Percentiles rank a stretch among this genome's conserved stretches.
Conservation (phyloP, 1,140 invertebrate species). For the Drosophila ironensis region DNA sequence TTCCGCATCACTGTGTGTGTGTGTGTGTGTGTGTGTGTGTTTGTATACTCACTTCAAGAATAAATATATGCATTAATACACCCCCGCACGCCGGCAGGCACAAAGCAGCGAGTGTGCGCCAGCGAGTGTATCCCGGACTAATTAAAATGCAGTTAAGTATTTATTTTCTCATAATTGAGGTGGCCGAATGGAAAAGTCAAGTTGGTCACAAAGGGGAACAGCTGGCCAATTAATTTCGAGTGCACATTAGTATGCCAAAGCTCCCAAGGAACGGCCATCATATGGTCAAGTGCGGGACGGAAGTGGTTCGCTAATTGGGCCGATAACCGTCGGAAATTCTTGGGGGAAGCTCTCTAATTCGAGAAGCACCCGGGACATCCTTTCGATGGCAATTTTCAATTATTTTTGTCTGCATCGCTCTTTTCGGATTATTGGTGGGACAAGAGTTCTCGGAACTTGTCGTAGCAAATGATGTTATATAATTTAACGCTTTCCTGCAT, state of each 20-base stretch:
- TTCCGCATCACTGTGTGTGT: too few species aligned
- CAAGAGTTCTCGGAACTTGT: too few species aligned
- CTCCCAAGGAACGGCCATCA: not conserved
- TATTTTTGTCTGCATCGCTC: too few species aligned
- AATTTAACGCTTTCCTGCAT: conserved; percentile 15
- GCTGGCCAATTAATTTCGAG: conserved; percentile 46
- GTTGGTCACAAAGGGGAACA: conserved; percentile 31
- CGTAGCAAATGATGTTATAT: too few species aligned
- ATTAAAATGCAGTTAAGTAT: conserved; percentile 65
- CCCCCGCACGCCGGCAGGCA: too few species aligned
- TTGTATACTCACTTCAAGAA: conserved; percentile 11
- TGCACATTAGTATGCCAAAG: conserved; percentile 8
- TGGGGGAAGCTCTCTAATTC: too few species aligned
- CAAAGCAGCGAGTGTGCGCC: too few species aligned
- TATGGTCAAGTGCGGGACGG: not conserved
- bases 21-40: too few species aligned
- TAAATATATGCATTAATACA: conserved; percentile 8
- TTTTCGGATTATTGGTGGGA: too few species aligned
- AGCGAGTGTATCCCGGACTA: conserved; percentile 25
- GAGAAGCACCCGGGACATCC: too few species aligned
- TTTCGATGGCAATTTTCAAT: too few species aligned
- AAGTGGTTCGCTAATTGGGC: conserved; percentile 15
- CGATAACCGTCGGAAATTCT: not conserved
- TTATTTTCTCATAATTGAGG: conserved; percentile 62
- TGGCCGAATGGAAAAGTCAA: conserved; percentile 24